A percentile compares a stretch with the other conserved stretches of the same genome.
Evolutionary conservation across 2,113 vertebrate species (phyloP).

Genomic region (Halcyon malimbica): DNA sequence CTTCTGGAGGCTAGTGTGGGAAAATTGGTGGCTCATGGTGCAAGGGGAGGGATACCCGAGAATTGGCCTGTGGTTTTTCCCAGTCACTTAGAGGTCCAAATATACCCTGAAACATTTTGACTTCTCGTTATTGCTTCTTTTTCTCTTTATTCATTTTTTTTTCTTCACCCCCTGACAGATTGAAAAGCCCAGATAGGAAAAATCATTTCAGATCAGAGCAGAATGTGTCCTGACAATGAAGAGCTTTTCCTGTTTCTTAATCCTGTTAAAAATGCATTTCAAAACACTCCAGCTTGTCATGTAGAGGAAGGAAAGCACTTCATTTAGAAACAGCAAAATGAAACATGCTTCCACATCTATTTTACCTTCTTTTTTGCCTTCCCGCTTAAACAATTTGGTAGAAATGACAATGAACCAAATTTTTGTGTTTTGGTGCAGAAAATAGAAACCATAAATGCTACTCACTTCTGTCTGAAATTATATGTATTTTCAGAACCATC

Average conservation of each 20-base stretch:
- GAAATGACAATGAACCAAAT: background rate
- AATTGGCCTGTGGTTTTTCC: background rate
- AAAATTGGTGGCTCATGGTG: background rate
- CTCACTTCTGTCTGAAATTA: background rate
- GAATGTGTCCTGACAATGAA: background rate
- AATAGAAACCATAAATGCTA: background rate
- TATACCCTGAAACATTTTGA: background rate
- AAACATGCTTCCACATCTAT: background rate
- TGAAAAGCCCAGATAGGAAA: background rate
- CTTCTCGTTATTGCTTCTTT: background rate
- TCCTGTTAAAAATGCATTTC: background rate
- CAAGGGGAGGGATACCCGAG: background rate
- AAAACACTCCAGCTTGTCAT: background rate
- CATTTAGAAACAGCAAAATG: background rate
- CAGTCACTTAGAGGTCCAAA: background rate
- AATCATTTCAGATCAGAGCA: background rate
- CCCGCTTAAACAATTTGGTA: background rate
- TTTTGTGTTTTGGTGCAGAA: background rate
- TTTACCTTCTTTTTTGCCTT: background rate
- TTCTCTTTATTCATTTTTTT: too few species aligned
- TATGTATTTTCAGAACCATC: background rate
- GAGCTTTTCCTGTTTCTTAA: background rate
- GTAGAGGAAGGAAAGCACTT: background rate
- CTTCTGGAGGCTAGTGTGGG: background rate
- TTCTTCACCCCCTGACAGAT: accelerated